Base-by-base conservation (phyloP, 2,797 vertebrate species). In the Rallus crepitans region DNA sequence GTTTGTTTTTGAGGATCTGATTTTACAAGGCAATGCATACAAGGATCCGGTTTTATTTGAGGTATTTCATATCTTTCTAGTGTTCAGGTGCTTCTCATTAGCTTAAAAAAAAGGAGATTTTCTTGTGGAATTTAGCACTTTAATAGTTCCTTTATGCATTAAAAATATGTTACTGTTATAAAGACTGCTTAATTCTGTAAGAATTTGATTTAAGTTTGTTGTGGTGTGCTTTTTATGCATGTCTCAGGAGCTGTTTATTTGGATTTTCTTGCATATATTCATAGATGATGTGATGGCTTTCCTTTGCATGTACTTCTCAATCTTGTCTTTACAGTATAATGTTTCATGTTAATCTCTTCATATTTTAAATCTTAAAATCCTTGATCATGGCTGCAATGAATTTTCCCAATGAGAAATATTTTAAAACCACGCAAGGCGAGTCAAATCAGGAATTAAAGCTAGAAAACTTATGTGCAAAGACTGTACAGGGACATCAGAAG, bases 1-100 rank as follows among this genome's bases (percentile, higher is more conserved):
- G 87, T 98, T 98, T 98, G 79, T 97, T 98, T 97, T 98, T 90
- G 98, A 99, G 99, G 99, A 99, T 98, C 98, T 98, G 92, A 98
- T 99, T 98, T 98, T 99, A 97, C 98, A 98, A 98, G 98, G 98
- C 96, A 98, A 96, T 97, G 98, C 98, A 27, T 99, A 98, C 98
- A 99, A 98, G 98, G 98, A 99, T 96, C 97, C 95, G 20, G 98
- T 98, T 90, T 98, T 98, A 87, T 98, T 98, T 96, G 98, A 99
- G 99, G 99, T 99, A 99, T 94, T 96, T 98, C 52, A 39, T 17
- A 15, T 76, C 60, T 94, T 91, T 89, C 25, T 48, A 70, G 33
- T 55, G 47, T 78, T 87, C 72, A 93, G 98, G 97, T 95, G 97
- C 97, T 98, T 89, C 94, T 91, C 79, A 72, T 92, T 94, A n/a